Evolutionary conservation across 2,113 vertebrate genomes (phyloP), one percentile per base, ranked within the genome.

Genomic region (Leiothrix lutea): DNA sequence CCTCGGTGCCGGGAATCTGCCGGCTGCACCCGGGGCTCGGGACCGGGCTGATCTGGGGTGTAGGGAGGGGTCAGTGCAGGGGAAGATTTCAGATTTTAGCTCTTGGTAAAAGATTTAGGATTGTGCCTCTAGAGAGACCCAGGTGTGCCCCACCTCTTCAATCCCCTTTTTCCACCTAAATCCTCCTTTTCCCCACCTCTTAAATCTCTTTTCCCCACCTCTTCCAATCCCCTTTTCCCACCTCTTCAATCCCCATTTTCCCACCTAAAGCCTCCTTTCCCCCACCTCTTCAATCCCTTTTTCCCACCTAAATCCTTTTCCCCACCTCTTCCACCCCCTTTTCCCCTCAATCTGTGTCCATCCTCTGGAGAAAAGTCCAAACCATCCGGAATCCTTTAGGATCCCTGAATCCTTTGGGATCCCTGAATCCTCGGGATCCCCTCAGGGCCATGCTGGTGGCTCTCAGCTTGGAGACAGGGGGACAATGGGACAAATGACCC

Each of bases 121-220:
- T 26, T 51, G 29, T 31, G 11, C 18, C 7, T 54, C 53, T 20
- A 12, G 18, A 26, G 56, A 36, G 25, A 31, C 0, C 4, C 6
- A 0, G 6, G 28, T 6, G 33, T 5, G 3, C 14, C 8, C 10
- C 42, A n/a, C 22, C 31, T 25, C 31, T 24, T 18, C 24, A 35
- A 26, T 47, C 31, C 44, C 14, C 35, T 6, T 35, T 48, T 48
- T 29, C 51, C 28, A 31, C 29, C 18, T 16, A 15, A 64, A 64
- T 44, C 61, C 20, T 14, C 23, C 2, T 44, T 44, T 65, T 11
- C 40, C 65, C n/a, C 28, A 25, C 28, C 14, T n/a, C 6, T 7
- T 28, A 6, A 70, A 12, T 33, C 21, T 23, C 3, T 45, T 45
- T 45, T 45, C 7, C 19, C 44, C 44, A 45, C 44, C 44, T 8